Percentiles rank a stretch among this genome's conserved stretches.
Evolutionary conservation across 1,140 invertebrate species (phyloP).

Genomic region (Cephus cinctus): DNA sequence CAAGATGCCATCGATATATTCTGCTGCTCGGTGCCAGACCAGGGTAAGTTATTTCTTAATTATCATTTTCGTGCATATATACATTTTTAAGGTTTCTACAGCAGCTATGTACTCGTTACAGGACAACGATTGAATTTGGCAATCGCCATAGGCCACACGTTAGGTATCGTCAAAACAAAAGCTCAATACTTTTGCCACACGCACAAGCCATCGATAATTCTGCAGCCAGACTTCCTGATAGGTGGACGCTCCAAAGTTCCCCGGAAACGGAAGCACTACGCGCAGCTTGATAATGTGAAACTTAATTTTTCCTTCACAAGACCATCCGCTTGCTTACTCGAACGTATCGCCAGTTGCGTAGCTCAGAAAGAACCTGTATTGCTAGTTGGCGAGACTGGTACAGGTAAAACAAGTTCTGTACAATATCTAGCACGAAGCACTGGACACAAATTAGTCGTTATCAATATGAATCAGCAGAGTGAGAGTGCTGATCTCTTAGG

Average conservation of each 20-base stretch:
- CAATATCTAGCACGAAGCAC: constrained; percentile 88
- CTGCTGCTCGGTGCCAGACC: constrained; percentile 70
- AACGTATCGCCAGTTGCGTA: constrained; percentile 83
- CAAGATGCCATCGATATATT: constrained; percentile 93
- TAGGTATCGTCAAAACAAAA: constrained; percentile 82
- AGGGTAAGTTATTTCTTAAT: constrained; percentile 32
- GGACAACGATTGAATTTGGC: constrained; percentile 67
- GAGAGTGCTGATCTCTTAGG: constrained; percentile 95
- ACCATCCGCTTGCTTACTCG: constrained; percentile 77
- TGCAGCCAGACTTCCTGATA: constrained; percentile 52
- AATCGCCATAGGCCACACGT: constrained; percentile 72
- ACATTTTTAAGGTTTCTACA: background rate
- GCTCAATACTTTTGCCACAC: constrained; percentile 77
- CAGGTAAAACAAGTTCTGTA: constrained; percentile 96
- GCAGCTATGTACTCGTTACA: constrained; percentile 22
- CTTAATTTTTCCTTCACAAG: constrained; percentile 79
- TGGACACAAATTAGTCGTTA: constrained; percentile 83
- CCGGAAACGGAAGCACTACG: constrained; percentile 25
- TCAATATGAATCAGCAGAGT: constrained; percentile 99
- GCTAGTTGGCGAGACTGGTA: constrained; percentile 97
- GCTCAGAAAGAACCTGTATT: constrained; percentile 86
- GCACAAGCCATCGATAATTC: constrained; percentile 75
- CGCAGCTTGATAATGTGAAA: constrained; percentile 35
- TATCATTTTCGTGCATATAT: constrained; percentile 12
- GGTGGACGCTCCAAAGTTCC: constrained; percentile 61